Evolutionary conservation across 2,888 invertebrate species (phyloP), one percentile per base, ranked within the genome.

Genomic region (Sphaerophoria rueppellii): DNA sequence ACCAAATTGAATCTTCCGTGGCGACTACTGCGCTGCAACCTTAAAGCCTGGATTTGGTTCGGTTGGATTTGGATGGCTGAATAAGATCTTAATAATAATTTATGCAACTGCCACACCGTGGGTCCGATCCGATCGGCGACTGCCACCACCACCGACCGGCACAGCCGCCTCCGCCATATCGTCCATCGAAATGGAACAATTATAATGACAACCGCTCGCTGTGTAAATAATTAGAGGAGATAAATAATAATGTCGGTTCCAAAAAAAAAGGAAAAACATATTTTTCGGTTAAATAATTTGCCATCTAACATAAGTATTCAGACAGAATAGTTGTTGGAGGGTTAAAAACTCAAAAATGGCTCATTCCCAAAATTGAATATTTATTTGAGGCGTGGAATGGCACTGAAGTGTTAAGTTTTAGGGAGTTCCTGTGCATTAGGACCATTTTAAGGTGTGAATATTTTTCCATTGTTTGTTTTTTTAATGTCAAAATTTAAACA

Each of bases 181-280:
- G 24, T 24, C 75, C 79, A 37, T 65, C 70, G 71, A 83, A 79
- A 69, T 60, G 61, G 65, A 83, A 74, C 69, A 35, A 65, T 34
- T 77, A 73, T 50, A 83, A 76, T 43, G 76, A 77, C 76, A 85
- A 73, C 85, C 85, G 65, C 81, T 85, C 73, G 81, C 81, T 85
- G 85, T 81, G 81, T 85, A 81, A 85, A 85, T 85, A 85, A 85
- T 81, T 81, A 77, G 81, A 81, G 73, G 34, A 73, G 70, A 81
- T 85, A 85, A 85, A 85, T 77, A 85, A 85, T 85, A 81, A 73
- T 81, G 85, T 85, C 81, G 73, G 81, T 50, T 79, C 58, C 11
- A 43, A 43, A 43, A 43, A 43, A 43, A 43, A 43, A 43, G 9
- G n/a, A 52, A 32, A 54, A 61, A 14, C 67, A 55, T 63, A 35